Evolutionary conservation across 2,113 vertebrate genomes (phyloP), one percentile per base, ranked within the genome.

Genomic region (Herpetotheres cachinnans): DNA sequence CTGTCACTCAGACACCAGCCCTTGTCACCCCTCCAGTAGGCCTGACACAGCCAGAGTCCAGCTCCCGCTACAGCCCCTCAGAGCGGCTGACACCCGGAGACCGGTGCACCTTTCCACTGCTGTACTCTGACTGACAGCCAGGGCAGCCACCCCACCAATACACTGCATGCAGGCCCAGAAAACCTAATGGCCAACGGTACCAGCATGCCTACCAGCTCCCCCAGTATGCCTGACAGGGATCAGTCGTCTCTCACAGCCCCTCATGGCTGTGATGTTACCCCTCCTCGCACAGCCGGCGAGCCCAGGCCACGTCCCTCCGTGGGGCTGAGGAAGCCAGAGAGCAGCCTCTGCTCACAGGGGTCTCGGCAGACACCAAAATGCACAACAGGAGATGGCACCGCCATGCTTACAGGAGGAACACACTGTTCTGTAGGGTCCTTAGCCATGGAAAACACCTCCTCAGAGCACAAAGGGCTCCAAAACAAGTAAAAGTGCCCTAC

Each of bases 221-320:
- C 13, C 26, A 13, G 21, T 38, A 22, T 10, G 36, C 49, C 42
- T 38, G 76, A 52, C 1, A 3, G 29, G 55, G 10, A 70, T 27
- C 44, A 11, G 54, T 38, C 3, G 0, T 24, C 62, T 14, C 3
- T 32, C 17, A 13, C 46, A 55, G 46, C 21, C 17, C 44, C 1
- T 3, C 8, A 5, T 2, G 13, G 19, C 52, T 1, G 2, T 22
- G 3, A 11, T n/a, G 47, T 56, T 19, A 10, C 16, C 17, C 2
- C 16, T 69, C 24, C 58, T 59, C 1, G 2, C 27, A 13, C 63
- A 56, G 55, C 62, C 2, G 3, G n/a, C 0, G 3, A 71, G n/a
- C 26, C 24, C 38, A 46, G 36, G 36, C 49, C 36, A 10, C 1
- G 0, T 58, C 38, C 34, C 34, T 72, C 25, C 2, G 0, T 30